Conservation (phyloP, 2,113 vertebrate genomes). For the Hydrolagus affinis region DNA sequence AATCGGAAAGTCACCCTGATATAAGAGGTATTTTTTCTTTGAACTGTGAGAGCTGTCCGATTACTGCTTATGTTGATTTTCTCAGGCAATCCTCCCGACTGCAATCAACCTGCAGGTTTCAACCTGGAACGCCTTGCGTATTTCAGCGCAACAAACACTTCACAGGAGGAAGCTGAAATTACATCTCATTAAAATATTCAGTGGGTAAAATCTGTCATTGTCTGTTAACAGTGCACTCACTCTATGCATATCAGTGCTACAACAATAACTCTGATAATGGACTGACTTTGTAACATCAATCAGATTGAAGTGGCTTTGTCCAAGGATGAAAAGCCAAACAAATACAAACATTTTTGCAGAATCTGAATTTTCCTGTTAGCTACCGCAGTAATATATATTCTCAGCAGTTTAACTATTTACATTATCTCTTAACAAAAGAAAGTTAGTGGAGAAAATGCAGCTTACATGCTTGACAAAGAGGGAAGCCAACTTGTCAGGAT, state of each 20-base stretch:
- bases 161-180: neutral
- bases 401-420: neutral
- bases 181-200: neutral
- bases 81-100: neutral
- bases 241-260: neutral
- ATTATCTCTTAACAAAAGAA: neutral
- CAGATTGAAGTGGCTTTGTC: neutral
- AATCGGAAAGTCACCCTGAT: neutral
- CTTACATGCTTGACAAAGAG: slow-evolving; percentile 92
- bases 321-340: neutral
- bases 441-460: slow-evolving; percentile 25
- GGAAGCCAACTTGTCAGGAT: slow-evolving; percentile 82
- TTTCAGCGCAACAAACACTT: neutral
- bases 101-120: neutral
- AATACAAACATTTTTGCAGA: neutral
- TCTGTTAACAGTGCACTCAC: neutral
- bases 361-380: neutral
- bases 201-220: neutral
- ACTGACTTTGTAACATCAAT: neutral
- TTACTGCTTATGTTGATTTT: neutral
- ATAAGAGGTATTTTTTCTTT: neutral
- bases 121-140: neutral
- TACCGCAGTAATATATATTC: neutral
- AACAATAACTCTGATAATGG: neutral
- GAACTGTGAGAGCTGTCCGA: neutral